Conservation (phyloP, 1,140 invertebrate genomes). For the Ericerus pela region DNA sequence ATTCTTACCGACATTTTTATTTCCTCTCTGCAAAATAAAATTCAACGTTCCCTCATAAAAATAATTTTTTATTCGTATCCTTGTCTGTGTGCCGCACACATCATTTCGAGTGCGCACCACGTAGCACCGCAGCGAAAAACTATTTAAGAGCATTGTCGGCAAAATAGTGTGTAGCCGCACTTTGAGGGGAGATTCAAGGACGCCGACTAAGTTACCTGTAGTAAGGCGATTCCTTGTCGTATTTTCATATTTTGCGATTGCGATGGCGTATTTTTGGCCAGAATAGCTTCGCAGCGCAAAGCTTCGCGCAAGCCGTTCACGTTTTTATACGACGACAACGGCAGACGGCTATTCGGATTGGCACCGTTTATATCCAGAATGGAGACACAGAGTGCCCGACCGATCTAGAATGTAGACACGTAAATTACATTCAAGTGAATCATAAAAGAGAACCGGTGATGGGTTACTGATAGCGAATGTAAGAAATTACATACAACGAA, state of each 20-base stretch:
- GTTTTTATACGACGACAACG: slow-evolving; percentile 58
- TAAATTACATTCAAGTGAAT: slow-evolving; percentile 3
- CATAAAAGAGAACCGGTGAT: not conserved
- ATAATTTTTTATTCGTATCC: too few species aligned
- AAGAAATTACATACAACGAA: not conserved
- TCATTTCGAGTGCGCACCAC: not conserved
- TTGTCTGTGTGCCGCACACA: too few species aligned
- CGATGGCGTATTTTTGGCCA: not conserved
- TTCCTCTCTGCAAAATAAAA: slow-evolving; percentile 4
- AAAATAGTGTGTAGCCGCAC: too few species aligned
- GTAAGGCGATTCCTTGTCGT: not conserved
- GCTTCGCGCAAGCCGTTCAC: slow-evolving; percentile 52
- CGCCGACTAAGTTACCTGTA: too few species aligned
- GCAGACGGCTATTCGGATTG: slow-evolving; percentile 65
- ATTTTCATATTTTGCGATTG: slow-evolving; percentile 5
- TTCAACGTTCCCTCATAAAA: slow-evolving; percentile 6
- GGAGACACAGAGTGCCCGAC: slow-evolving; percentile 60
- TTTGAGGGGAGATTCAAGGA: too few species aligned
- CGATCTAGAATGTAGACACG: slow-evolving; percentile 42
- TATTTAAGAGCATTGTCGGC: not conserved
- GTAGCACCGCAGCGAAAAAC: not conserved
- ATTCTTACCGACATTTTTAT: slow-evolving; percentile 2
- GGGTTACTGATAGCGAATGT: not conserved
- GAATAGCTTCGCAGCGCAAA: slow-evolving; percentile 31
- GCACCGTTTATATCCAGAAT: slow-evolving; percentile 62